Conservation (phyloP, 2,888 invertebrate species). For the Mamestra brassicae region DNA sequence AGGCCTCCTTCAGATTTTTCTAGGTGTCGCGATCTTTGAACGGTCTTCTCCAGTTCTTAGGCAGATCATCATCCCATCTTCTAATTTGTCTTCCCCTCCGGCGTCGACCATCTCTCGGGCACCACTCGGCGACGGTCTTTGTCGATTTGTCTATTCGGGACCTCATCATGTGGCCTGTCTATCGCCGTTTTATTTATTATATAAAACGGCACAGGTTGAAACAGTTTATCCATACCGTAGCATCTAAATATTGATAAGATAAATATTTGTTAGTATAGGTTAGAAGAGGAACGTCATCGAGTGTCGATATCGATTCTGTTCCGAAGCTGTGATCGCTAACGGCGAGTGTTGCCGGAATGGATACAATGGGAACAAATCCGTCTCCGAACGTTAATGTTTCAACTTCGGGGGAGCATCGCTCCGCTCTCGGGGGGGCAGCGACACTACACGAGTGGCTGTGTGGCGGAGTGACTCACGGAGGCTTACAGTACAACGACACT, state of each 20-base stretch:
- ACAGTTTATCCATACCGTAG: neutral
- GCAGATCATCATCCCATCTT: too few species aligned
- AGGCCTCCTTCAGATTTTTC: too few species aligned
- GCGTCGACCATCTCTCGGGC: too few species aligned
- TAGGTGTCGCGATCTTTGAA: too few species aligned
- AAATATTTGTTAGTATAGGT: too few species aligned
- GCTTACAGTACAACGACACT: too few species aligned
- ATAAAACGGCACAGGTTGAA: neutral
- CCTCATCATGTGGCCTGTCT: too few species aligned
- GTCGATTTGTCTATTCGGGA: too few species aligned
- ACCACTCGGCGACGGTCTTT: too few species aligned
- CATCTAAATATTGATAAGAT: neutral
- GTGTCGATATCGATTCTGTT: neutral
- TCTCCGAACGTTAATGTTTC: constrained; percentile 16
- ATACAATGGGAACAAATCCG: constrained; percentile 9
- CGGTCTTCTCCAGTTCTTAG: too few species aligned
- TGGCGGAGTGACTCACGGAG: neutral
- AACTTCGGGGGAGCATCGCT: neutral
- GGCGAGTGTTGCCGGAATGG: neutral
- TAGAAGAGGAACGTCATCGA: neutral
- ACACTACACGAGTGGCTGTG: neutral
- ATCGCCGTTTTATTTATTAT: too few species aligned
- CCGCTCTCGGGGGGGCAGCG: neutral
- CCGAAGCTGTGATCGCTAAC: neutral
- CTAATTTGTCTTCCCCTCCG: too few species aligned